phyloP scores from a whole-genome alignment of 2,888 invertebrate genomes.

The Tenthredo mesomela region DNA sequence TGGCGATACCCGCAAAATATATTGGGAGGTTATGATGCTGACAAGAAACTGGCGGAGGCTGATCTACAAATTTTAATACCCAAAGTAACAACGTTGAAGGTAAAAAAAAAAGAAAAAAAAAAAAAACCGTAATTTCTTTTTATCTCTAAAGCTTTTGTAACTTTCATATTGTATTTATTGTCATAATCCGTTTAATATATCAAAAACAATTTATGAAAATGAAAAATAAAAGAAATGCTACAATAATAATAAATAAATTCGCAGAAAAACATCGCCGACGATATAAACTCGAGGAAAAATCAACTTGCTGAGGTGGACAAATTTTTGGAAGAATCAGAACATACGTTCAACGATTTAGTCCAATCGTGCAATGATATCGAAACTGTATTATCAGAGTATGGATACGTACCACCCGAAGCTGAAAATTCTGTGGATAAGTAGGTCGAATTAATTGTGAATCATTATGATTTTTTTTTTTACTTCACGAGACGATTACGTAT shows the following conservation, averaged over 20 bases:
- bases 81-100: not conserved
- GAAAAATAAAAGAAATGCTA: not conserved
- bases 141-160: not conserved
- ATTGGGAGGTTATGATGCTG: conserved; percentile 39
- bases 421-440: conserved; percentile 6
- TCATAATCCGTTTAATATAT: too few relatives aligned
- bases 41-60: not conserved
- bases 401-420: not conserved
- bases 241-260: not conserved
- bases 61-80: not conserved
- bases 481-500: not conserved
- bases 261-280: not conserved
- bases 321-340: conserved; percentile 16
- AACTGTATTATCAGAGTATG: conserved; percentile 32
- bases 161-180: not conserved
- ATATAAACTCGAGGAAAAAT: not conserved
- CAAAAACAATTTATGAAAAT: too few relatives aligned
- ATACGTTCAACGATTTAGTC: not conserved
- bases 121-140: not conserved
- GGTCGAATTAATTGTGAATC: not conserved
- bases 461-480: not conserved
- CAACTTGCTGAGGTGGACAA: not conserved
- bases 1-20: conserved; percentile 21
- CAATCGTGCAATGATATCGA: conserved; percentile 9
- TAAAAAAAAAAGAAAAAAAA: not conserved